These are phyloP conservation scores for Leptosomus discolor DNA, from an alignment of 2,113 vertebrate species.

Conservation along the genomic window DNA sequence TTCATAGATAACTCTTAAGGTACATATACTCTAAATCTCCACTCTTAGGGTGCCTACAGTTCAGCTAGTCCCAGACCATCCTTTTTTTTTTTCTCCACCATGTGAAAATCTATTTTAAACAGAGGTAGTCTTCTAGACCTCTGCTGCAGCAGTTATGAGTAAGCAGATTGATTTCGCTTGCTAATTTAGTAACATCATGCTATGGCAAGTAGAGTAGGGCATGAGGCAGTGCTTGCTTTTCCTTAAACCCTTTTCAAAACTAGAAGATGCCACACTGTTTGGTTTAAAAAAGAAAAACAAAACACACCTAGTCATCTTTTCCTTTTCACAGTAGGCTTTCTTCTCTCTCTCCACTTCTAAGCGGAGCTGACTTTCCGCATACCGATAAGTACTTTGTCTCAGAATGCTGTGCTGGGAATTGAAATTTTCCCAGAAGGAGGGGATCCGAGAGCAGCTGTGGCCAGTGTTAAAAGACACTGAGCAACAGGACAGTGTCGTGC, in stretches of 20 bases:
- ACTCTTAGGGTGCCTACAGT: background rate
- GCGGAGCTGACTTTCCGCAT: accelerated
- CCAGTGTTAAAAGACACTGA: background rate
- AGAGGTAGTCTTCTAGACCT: background rate
- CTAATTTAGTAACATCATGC: background rate
- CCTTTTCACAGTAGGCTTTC: background rate
- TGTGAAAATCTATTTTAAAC: background rate
- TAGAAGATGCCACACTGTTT: background rate
- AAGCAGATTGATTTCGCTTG: background rate
- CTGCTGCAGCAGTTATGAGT: background rate
- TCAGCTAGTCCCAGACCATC: background rate
- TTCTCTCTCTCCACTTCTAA: background rate
- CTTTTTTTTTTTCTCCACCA: background rate
- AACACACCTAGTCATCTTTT: background rate
- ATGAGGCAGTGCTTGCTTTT: background rate
- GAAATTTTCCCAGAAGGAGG: background rate
- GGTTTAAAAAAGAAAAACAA: background rate
- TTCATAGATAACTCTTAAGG: background rate
- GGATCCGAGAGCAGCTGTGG: background rate
- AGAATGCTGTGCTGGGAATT: background rate
- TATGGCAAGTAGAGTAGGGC: accelerated
- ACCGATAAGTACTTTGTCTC: background rate
- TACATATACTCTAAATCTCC: background rate
- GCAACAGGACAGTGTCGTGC: background rate
- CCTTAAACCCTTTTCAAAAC: background rate